phyloP scores from a whole-genome alignment of 2,113 vertebrate genomes.

The Chlorodrepanis virens region DNA sequence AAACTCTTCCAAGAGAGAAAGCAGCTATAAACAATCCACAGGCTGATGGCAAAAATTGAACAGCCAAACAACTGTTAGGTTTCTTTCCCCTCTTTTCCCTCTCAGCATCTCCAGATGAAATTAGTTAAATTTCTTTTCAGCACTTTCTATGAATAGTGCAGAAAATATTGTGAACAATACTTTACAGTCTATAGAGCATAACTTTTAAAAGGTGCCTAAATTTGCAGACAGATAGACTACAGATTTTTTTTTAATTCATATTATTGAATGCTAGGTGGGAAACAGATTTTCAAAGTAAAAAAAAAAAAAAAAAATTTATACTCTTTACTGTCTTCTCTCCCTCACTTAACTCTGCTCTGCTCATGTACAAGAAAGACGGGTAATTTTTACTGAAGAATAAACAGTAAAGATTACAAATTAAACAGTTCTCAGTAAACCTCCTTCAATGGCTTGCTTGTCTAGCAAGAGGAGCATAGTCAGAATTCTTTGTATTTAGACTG shows the following conservation, averaged over 20 bases:
- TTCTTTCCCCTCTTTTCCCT: rapidly evolving
- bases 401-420: neutral
- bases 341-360: neutral
- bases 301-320: neutral
- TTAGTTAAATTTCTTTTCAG: neutral
- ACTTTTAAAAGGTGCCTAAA: neutral
- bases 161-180: neutral
- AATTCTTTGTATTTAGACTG: neutral
- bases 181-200: neutral
- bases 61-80: neutral
- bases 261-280: neutral
- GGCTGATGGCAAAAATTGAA: neutral
- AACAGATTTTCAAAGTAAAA: neutral
- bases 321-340: neutral
- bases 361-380: neutral
- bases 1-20: neutral
- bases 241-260: neutral
- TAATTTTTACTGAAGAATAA: neutral
- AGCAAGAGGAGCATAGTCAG: neutral
- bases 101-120: neutral
- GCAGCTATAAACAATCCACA: neutral
- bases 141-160: neutral
- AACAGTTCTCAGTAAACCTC: neutral
- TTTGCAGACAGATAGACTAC: neutral
- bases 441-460: neutral